Evolutionary conservation across 2,797 vertebrate genomes (phyloP).

Genomic region (Helarctos malayanus): DNA sequence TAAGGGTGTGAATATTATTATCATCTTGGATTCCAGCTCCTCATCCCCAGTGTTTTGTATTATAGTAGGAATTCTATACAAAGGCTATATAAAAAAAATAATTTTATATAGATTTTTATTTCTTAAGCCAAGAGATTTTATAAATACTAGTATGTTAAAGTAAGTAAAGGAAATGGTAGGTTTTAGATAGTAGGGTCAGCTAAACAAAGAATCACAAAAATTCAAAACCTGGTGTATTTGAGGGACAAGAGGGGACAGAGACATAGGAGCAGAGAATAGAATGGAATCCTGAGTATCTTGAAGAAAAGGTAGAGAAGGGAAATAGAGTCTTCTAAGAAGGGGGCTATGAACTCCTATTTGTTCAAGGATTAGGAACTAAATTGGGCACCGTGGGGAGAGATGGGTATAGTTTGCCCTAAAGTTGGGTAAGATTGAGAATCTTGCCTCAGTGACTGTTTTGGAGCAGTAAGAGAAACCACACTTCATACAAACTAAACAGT

Average conservation of each 20-base stretch:
- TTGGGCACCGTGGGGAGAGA: background rate
- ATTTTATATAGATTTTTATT: constrained; percentile 34
- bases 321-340: background rate
- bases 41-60: constrained; percentile 5
- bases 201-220: constrained; percentile 13
- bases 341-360: background rate
- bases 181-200: background rate
- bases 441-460: constrained; percentile 1
- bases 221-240: background rate
- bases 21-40: background rate
- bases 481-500: background rate
- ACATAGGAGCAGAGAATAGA: background rate
- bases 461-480: background rate
- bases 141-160: background rate
- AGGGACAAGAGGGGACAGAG: background rate
- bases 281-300: background rate
- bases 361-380: constrained; percentile 13
- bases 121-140: constrained; percentile 1
- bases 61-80: background rate
- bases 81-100: background rate
- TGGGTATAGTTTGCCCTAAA: background rate
- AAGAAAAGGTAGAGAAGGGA: constrained; percentile 9
- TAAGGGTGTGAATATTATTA: background rate
- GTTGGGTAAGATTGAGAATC: constrained; percentile 37
- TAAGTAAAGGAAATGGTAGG: background rate